Evolutionary conservation across 2,888 invertebrate genomes (phyloP), one percentile per base, ranked within the genome.

Genomic region (Brenthis daphne): DNA sequence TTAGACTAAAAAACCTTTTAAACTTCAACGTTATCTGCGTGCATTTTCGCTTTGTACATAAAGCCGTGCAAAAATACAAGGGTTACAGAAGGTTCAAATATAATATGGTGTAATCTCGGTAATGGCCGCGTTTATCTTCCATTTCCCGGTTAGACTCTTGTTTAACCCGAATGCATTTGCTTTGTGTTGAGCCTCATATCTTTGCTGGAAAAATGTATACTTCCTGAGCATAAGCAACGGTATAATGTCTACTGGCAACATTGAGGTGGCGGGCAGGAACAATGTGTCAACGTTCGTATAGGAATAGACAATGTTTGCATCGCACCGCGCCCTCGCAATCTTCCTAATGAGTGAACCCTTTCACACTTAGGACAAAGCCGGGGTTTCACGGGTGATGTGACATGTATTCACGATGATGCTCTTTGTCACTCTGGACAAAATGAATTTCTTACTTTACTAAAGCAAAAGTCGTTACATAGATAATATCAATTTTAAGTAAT

Each of bases 321-420:
- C 79, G 78, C 82, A 78, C 80, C 79, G 82, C 87, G 86, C 91
- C 90, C 90, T 88, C 85, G 92, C 92, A 92, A 92, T 92, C 92
- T 92, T 90, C 91, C 91, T 92, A 92, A 92, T 92, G 92, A 92
- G 90, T 89, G 89, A 87, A 84, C 90, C 90, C 90, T 91, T 92
- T 91, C 90, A 90, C 91, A 90, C 91, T 86, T 80, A 77, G 84
- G 82, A 91, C 90, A 91, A 91, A 90, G 89, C 85, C 77, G 81
- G 85, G 90, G 89, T 88, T 90, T 89, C 86, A 86, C 88, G 89
- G 89, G 85, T 89, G 89, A 88, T 84, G 86, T 89, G 86, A 85
- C 89, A 84, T 80, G 86, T 85, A 89, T 89, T 89, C 88, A 88
- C 79, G 78, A 79, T 81, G 82, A 80, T 80, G 80, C 79, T 82